Evolutionary conservation across 2,113 vertebrate genomes (phyloP).

Genomic region (Dromas ardeola): DNA sequence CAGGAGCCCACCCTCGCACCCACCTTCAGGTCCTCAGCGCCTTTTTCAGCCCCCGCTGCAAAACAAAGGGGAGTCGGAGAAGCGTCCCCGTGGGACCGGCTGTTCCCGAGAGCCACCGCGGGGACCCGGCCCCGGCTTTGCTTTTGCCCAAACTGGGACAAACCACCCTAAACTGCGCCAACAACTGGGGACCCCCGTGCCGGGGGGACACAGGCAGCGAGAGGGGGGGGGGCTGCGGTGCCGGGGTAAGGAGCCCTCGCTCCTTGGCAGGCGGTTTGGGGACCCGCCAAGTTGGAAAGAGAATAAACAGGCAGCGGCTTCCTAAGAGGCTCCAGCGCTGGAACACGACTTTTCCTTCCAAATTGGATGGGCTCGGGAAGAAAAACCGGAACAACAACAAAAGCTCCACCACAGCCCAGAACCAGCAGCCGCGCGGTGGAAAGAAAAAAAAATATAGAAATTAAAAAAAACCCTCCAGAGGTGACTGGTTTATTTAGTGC

Average conservation of each 20-base stretch:
- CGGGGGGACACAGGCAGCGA: fast-evolving
- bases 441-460: neutral
- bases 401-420: neutral
- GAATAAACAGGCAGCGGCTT: neutral
- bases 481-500: too few relatives aligned
- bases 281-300: neutral
- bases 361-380: neutral
- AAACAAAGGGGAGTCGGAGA: fast-evolving
- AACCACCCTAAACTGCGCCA: neutral
- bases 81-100: fast-evolving
- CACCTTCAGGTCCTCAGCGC: neutral
- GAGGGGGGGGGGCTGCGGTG: neutral
- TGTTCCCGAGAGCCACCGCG: fast-evolving
- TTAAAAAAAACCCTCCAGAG: too few relatives aligned
- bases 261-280: neutral
- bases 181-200: fast-evolving
- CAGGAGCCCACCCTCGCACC: neutral
- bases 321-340: neutral
- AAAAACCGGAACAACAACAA: neutral
- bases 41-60: too few relatives aligned
- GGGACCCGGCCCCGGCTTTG: neutral
- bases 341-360: neutral
- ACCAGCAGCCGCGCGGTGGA: neutral
- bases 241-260: neutral
- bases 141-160: neutral